phyloP scores from a whole-genome alignment of 2,113 vertebrate genomes.

The Leucopsar rothschildi region DNA sequence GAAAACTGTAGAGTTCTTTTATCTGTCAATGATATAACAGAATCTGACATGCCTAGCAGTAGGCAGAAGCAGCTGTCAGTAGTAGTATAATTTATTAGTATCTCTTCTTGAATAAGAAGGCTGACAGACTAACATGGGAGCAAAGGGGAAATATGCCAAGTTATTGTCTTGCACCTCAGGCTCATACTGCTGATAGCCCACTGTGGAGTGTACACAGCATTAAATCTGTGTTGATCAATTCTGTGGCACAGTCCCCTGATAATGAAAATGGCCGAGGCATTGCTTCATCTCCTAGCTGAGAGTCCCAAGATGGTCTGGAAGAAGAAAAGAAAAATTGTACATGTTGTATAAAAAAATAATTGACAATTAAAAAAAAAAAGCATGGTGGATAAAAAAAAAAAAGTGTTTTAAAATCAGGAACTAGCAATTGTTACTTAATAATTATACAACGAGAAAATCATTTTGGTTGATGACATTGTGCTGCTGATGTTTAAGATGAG shows the following conservation, averaged over 20 bases:
- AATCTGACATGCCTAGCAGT: conserved; percentile 51
- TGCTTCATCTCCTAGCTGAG: not conserved
- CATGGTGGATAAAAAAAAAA: not conserved
- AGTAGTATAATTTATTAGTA: conserved; percentile 51
- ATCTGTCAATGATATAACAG: conserved; percentile 35
- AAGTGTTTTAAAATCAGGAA: not conserved
- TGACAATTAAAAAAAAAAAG: accelerated
- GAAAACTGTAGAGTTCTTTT: conserved; percentile 26
- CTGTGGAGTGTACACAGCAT: not conserved
- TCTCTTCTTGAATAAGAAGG: conserved; percentile 3
- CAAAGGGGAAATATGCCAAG: conserved; percentile 49
- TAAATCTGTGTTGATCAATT: conserved; percentile 50
- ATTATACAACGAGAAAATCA: not conserved
- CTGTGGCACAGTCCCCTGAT: not conserved
- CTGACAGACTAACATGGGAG: conserved; percentile 22
- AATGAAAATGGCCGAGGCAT: not conserved
- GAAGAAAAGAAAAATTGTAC: not conserved
- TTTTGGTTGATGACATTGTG: not conserved
- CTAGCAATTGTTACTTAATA: not conserved
- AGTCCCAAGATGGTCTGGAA: not conserved
- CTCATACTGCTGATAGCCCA: not conserved
- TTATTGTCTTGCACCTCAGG: conserved; percentile 1
- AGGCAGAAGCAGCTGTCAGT: conserved; percentile 60
- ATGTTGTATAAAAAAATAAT: not conserved
- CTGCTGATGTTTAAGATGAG: not conserved